Conservation (phyloP, 2,888 invertebrate genomes). For the Epistrophe grossulariae region DNA sequence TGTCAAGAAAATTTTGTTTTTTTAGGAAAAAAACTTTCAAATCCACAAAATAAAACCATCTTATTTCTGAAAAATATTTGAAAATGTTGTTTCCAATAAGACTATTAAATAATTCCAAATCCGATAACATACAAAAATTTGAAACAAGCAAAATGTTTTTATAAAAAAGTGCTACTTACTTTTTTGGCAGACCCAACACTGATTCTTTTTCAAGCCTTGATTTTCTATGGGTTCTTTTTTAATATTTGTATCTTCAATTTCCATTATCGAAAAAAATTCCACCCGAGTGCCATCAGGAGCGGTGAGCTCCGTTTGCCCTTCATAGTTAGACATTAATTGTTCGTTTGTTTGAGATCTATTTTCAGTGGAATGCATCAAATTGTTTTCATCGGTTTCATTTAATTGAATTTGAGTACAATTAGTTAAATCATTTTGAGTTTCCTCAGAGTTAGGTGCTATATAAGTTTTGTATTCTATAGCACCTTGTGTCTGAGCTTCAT, state of each 20-base stretch:
- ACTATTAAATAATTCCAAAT: too few species aligned
- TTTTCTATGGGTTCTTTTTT: conserved; percentile 11
- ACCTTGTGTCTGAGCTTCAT: conserved; percentile 3
- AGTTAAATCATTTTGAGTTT: neutral
- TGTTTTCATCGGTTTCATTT: neutral
- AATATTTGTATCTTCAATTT: conserved; percentile 28
- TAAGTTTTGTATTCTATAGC: neutral
- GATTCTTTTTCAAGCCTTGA: conserved; percentile 22
- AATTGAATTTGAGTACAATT: neutral
- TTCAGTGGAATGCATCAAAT: neutral
- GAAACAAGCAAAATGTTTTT: too few species aligned
- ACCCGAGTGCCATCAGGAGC: neutral
- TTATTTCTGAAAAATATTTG: too few species aligned
- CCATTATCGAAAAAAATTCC: conserved; percentile 12
- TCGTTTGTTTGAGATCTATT: neutral
- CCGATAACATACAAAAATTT: too few species aligned
- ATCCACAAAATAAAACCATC: too few species aligned
- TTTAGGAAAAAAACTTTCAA: too few species aligned
- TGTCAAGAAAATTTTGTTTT: too few species aligned
- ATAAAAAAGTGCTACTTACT: neutral
- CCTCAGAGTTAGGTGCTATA: neutral
- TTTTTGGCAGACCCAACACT: conserved; percentile 19
- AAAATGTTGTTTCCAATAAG: too few species aligned
- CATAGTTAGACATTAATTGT: neutral
- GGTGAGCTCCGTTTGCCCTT: neutral